Evolutionary conservation across 30 jellyfish, hydroid and myxozoan species (phyloP).

Genomic region (Chrysaora quinquecirrha): DNA sequence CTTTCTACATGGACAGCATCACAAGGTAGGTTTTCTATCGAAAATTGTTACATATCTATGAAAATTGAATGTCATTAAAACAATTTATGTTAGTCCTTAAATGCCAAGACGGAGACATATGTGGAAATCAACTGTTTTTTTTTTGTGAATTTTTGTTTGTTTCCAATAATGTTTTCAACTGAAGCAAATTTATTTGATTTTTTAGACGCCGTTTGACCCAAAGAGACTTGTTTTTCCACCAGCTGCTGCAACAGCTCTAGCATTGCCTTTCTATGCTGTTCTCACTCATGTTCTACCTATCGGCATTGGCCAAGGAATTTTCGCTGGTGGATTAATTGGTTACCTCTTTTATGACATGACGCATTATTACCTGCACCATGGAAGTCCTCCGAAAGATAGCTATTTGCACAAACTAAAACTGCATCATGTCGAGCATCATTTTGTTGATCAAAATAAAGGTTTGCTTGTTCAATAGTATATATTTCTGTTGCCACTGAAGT

Average conservation of each 20-base stretch:
- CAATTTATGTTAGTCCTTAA: neutral
- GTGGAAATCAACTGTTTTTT: neutral
- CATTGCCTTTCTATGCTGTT: slow-evolving; percentile 45
- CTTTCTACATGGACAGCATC: slow-evolving; percentile 97
- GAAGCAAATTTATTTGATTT: too few species aligned
- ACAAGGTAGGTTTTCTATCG: slow-evolving; percentile 68
- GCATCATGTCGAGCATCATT: slow-evolving; percentile 92
- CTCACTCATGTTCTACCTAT: slow-evolving; percentile 44
- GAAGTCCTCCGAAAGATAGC: slow-evolving; percentile 78
- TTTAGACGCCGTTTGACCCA: slow-evolving; percentile 95
- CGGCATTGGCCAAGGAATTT: slow-evolving; percentile 71
- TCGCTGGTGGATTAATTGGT: slow-evolving; percentile 92
- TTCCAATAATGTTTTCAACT: neutral
- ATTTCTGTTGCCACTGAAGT: neutral
- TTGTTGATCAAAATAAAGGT: slow-evolving; percentile 84
- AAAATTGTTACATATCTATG: neutral
- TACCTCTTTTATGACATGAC: slow-evolving; percentile 84
- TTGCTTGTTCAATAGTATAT: neutral
- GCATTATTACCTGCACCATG: slow-evolving; percentile 97
- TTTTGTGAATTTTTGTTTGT: too few species aligned
- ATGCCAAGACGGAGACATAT: neutral
- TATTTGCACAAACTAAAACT: slow-evolving; percentile 75
- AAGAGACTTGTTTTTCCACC: slow-evolving; percentile 98
- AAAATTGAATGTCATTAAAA: neutral
- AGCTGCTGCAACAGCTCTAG: slow-evolving; percentile 87